Conservation (phyloP, 2,888 invertebrate species). For the Synanthedon tipuliformis region DNA sequence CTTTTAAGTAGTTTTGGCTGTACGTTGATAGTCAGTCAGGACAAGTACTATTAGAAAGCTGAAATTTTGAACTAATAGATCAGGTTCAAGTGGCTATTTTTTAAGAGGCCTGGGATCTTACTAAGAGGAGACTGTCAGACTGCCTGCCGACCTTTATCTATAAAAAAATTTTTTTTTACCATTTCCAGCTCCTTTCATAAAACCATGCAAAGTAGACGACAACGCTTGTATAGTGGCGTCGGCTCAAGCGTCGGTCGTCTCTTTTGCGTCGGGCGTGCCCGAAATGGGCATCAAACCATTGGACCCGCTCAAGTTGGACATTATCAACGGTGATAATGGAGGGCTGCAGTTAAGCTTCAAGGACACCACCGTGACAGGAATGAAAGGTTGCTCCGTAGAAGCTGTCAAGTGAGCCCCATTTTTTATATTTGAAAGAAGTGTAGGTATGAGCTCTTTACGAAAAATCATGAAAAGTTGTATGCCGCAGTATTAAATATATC, state of each 20-base stretch:
- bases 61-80: too few relatives aligned
- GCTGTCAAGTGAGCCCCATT: constrained; percentile 34
- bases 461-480: too few relatives aligned
- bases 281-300: constrained; percentile 35
- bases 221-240: constrained; percentile 29
- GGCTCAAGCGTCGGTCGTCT: constrained; percentile 34
- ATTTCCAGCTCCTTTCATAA: constrained; percentile 45
- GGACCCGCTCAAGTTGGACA: constrained; percentile 40
- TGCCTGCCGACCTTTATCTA: background rate
- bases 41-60: background rate
- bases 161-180: background rate
- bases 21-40: too few relatives aligned
- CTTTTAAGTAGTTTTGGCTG: too few relatives aligned
- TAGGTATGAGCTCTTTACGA: too few relatives aligned
- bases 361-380: constrained; percentile 38
- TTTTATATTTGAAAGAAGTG: too few relatives aligned
- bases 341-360: constrained; percentile 35
- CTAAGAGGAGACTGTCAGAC: background rate
- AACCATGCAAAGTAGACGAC: constrained; percentile 39
- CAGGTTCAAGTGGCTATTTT: too few relatives aligned
- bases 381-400: constrained; percentile 40
- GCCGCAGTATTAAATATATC: too few relatives aligned
- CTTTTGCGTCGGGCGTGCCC: constrained; percentile 35
- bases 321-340: constrained; percentile 33
- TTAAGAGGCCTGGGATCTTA: background rate